Evolutionary conservation across 2,888 invertebrate genomes (phyloP).

Genomic region (Latrodectus hesperus): DNA sequence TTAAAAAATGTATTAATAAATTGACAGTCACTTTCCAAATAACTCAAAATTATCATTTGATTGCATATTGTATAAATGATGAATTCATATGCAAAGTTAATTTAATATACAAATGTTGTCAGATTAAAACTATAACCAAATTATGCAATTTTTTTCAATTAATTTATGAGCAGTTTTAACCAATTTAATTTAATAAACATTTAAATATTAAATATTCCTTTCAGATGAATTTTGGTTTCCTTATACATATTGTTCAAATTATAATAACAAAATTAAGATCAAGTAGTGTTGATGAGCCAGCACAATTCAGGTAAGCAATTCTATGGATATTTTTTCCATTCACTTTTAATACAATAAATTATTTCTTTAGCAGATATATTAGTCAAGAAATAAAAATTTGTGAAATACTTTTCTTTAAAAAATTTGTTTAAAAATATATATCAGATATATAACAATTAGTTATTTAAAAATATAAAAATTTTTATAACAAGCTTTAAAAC

Average conservation of each 20-base stretch:
- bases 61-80: no score
- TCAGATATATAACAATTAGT: no score
- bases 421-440: background rate
- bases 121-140: background rate
- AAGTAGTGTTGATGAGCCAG: conserved; percentile 76
- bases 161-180: background rate
- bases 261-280: conserved; percentile 75
- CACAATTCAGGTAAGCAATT: conserved; percentile 74
- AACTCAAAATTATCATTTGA: no score
- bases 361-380: background rate
- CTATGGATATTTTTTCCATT: background rate
- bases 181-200: background rate
- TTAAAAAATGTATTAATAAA: no score
- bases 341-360: background rate
- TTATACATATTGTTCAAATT: conserved; percentile 74
- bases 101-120: no score
- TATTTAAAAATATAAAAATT: no score
- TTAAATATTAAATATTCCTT: conserved; percentile 21
- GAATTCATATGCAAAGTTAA: no score
- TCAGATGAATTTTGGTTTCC: conserved; percentile 73
- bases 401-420: background rate
- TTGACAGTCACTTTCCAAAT: no score
- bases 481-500: no score
- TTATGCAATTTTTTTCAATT: background rate
- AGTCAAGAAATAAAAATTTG: background rate